phyloP scores from a whole-genome alignment of 2,797 vertebrate genomes.

The Rhynchotus rufescens region DNA sequence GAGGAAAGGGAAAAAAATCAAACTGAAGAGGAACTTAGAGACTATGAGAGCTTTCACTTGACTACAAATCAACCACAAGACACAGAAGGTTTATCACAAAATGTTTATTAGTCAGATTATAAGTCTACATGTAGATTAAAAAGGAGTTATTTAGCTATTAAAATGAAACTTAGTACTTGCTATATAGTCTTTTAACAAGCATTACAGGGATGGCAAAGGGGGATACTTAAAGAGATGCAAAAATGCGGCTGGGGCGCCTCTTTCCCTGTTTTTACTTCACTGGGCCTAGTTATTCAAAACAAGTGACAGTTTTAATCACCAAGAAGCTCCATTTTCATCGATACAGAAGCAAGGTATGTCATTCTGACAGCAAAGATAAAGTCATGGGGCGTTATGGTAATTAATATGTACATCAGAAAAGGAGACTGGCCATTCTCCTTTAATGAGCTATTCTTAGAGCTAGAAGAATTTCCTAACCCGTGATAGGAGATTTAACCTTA shows the following conservation, averaged over 20 bases:
- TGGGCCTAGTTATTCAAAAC: neutral
- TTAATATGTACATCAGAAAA: slow-evolving; percentile 34
- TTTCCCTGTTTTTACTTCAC: slow-evolving; percentile 6
- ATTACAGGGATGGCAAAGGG: neutral
- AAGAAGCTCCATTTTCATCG: slow-evolving; percentile 27
- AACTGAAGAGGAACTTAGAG: neutral
- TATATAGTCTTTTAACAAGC: neutral
- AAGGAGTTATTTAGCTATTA: slow-evolving; percentile 1
- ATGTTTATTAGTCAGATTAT: slow-evolving; percentile 1
- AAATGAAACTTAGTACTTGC: slow-evolving; percentile 7
- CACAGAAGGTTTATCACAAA: neutral
- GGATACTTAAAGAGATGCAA: neutral
- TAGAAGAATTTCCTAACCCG: neutral
- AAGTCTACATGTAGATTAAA: neutral
- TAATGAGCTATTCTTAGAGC: slow-evolving; percentile 64
- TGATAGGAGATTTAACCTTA: slow-evolving; percentile 34
- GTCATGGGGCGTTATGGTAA: slow-evolving; percentile 19
- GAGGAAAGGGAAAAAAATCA: neutral
- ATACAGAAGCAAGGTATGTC: neutral
- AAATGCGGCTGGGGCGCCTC: neutral
- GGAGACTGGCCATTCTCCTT: neutral
- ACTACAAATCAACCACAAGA: neutral
- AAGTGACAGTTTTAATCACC: slow-evolving; percentile 51
- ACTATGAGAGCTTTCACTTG: neutral
- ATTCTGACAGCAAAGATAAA: slow-evolving; percentile 39